These are phyloP conservation scores for Rhagonycha fulva DNA, from an alignment of 2,888 invertebrate genomes.

Conservation along the genomic window DNA sequence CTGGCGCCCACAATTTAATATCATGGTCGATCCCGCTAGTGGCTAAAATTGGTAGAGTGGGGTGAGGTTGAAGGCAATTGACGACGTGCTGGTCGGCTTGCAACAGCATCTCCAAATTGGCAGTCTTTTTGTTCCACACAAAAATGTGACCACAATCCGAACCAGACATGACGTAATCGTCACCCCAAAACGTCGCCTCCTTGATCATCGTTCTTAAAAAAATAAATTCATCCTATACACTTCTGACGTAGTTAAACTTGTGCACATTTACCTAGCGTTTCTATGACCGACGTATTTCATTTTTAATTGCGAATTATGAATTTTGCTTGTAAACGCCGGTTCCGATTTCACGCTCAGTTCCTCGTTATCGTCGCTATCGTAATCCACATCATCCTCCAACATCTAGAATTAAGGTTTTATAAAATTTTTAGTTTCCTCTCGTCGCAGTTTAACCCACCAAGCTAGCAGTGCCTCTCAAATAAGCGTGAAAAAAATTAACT, in stretches of 20 bases:
- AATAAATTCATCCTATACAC: neutral
- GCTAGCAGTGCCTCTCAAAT: no score
- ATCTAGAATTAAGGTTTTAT: slow-evolving; percentile 22
- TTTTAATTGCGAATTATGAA: slow-evolving; percentile 60
- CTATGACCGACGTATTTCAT: slow-evolving; percentile 78
- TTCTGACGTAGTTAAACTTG: neutral
- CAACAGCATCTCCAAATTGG: slow-evolving; percentile 72
- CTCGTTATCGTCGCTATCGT: slow-evolving; percentile 41
- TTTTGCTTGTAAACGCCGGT: slow-evolving; percentile 32
- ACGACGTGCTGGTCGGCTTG: slow-evolving; percentile 84
- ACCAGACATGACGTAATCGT: slow-evolving; percentile 81
- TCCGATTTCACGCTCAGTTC: slow-evolving; percentile 31
- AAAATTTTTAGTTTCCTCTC: neutral
- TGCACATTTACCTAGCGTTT: slow-evolving; percentile 65
- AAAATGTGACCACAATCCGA: slow-evolving; percentile 89
- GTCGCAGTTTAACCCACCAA: no score
- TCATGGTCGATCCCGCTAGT: slow-evolving; percentile 90
- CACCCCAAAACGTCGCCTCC: slow-evolving; percentile 85
- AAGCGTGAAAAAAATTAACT: no score
- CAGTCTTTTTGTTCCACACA: slow-evolving; percentile 75
- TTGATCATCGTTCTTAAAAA: slow-evolving; percentile 78
- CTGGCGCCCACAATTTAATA: slow-evolving; percentile 81
- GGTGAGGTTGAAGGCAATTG: slow-evolving; percentile 85
- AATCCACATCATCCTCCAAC: slow-evolving; percentile 49
- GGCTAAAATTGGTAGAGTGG: slow-evolving; percentile 73